Base-by-base conservation (phyloP, 2,888 invertebrate genomes). In the Parnassius orleans region DNA sequence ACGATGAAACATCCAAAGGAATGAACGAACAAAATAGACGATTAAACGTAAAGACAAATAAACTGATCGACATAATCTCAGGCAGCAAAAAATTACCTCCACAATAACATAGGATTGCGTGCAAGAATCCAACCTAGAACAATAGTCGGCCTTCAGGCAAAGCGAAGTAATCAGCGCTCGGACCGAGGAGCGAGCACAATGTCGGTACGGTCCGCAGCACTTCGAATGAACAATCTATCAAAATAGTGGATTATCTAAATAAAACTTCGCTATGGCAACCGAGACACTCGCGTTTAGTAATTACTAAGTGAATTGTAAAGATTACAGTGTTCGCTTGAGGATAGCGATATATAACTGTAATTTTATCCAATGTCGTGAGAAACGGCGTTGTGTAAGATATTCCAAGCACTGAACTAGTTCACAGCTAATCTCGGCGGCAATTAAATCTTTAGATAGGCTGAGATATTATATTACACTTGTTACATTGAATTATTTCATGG, bases 301-400 rank as follows among this genome's bases (percentile, higher is more conserved):
- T 63, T 46, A 60, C 56, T 42, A 48, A 19, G 41, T 43, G 60
- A 50, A 64, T 64, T 57, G 63, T 64, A 50, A 9, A 56, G 63
- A 44, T 7, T 57, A 43, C 14, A 48, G 54, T 44, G 10, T 57
- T 54, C 61, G 52, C 51, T 58, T 61, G 55, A 64, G 57, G 67
- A 72, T 69, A 70, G 69, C 73, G 69, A 74, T 73, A 80, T 84
- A 87, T 86, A 86, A 86, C 84, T 76, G 87, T 86, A 84, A 87
- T 87, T 87, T 81, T 73, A 77, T 82, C 81, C 89, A 90, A 89
- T 90, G 89, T 86, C 90, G 89, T 90, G 90, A 81, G 90, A 90
- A 87, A 78, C 70, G 68, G 58, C 72, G 81, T 80, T 83, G 86
- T 77, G 86, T 80, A 88, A 88, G 79, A 75, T 73, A 75, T 69